A percentile compares a stretch with the other conserved stretches of the same genome.
Evolutionary conservation across 2,113 vertebrate genomes (phyloP).

Genomic region (Paradoxurus hermaphroditus): DNA sequence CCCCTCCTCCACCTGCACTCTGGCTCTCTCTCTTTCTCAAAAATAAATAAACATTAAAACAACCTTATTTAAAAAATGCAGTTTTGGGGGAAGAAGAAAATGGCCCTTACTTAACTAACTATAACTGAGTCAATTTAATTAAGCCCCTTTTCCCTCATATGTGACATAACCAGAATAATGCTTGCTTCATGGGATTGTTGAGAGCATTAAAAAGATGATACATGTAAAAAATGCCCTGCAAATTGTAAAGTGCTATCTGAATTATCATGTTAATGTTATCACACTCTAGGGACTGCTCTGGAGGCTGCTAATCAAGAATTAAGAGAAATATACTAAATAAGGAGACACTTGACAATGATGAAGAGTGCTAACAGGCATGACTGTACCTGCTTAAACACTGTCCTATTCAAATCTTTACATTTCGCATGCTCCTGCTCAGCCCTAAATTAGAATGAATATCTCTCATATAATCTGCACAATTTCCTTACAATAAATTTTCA

Average conservation of each 20-base stretch:
- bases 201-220: background rate
- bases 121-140: background rate
- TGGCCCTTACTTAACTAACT: background rate
- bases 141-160: background rate
- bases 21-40: too few relatives aligned
- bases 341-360: background rate
- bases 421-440: conserved; percentile 47
- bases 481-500: conserved; percentile 76
- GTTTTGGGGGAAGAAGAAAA: background rate
- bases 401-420: conserved; percentile 55
- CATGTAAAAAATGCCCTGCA: background rate
- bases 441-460: conserved; percentile 70
- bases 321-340: background rate
- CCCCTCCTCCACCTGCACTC: too few relatives aligned
- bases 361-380: background rate
- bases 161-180: background rate
- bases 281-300: background rate
- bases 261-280: background rate
- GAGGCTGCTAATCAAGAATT: conserved; percentile 22
- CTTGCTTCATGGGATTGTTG: background rate
- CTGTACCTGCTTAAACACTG: background rate
- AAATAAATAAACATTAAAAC: too few relatives aligned
- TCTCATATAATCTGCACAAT: conserved; percentile 72
- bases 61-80: too few relatives aligned
- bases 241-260: background rate